phyloP scores from a whole-genome alignment of 2,888 invertebrate genomes.

The Lasioglossum pauxillum region DNA sequence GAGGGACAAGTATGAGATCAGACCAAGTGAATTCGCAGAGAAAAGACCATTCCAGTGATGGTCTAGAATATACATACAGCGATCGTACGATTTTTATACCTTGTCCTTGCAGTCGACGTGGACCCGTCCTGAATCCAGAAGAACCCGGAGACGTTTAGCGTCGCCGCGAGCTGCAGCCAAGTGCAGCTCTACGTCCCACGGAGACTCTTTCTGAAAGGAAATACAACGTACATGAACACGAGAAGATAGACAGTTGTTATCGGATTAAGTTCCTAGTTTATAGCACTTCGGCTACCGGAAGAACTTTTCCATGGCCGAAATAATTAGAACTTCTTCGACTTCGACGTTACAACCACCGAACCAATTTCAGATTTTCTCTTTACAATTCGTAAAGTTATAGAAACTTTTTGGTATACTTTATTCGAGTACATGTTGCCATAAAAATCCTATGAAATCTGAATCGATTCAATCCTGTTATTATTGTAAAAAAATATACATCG shows the following conservation, averaged over 20 bases:
- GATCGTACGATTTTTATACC: slow-evolving; percentile 85
- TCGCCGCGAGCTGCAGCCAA: slow-evolving; percentile 95
- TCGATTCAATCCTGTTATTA: no score
- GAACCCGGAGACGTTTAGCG: slow-evolving; percentile 89
- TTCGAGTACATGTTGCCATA: no score
- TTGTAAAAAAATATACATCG: no score
- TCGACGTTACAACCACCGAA: no score
- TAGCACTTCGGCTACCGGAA: neutral
- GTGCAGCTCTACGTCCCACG: slow-evolving; percentile 96
- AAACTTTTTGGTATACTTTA: no score
- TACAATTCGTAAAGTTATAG: no score
- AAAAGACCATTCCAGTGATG: neutral
- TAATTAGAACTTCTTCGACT: neutral
- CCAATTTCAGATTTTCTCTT: no score
- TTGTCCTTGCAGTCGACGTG: slow-evolving; percentile 97
- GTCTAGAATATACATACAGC: neutral
- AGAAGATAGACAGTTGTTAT: neutral
- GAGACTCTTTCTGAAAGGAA: slow-evolving; percentile 93
- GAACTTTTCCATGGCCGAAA: neutral
- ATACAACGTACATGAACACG: neutral
- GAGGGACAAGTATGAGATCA: neutral
- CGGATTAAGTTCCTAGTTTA: neutral
- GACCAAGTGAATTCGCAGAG: neutral
- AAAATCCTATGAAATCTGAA: no score
- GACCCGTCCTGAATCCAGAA: slow-evolving; percentile 96